Evolutionary conservation across 2,797 vertebrate genomes (phyloP).

Genomic region (Catamblyrhynchus diadema): DNA sequence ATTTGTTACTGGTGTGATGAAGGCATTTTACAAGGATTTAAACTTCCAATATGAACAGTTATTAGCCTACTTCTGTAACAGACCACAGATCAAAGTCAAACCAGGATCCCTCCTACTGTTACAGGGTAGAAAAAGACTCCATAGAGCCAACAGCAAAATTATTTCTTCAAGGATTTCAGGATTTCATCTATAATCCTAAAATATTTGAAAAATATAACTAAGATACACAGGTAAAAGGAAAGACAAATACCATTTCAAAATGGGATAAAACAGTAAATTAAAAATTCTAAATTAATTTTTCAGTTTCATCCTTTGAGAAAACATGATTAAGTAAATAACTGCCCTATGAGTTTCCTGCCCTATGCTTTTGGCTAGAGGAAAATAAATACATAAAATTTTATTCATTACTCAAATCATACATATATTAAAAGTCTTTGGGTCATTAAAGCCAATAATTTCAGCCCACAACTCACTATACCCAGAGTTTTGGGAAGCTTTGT

Average conservation of each 20-base stretch:
- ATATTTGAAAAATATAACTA: neutral
- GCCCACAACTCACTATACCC: neutral
- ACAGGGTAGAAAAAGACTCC: neutral
- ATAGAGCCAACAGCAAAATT: neutral
- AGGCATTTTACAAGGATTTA: slow-evolving; percentile 54
- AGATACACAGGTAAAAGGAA: neutral
- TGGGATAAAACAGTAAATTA: neutral
- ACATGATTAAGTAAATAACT: slow-evolving; percentile 46
- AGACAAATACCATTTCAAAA: neutral
- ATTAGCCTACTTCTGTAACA: neutral
- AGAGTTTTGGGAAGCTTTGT: neutral
- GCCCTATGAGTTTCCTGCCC: neutral
- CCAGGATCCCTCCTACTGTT: neutral
- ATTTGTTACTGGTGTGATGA: slow-evolving; percentile 32
- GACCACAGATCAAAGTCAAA: neutral
- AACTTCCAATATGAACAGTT: slow-evolving; percentile 47
- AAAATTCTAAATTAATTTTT: slow-evolving; percentile 33
- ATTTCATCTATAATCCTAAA: neutral
- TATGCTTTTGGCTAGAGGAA: neutral
- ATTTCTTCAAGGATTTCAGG: neutral
- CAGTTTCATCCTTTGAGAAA: slow-evolving; percentile 53
- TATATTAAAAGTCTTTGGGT: neutral
- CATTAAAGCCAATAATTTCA: neutral
- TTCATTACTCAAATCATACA: neutral
- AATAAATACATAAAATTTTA: neutral